Evolutionary conservation across 2,888 invertebrate genomes (phyloP), one percentile per base, ranked within the genome.

Genomic region (Leucania comma): DNA sequence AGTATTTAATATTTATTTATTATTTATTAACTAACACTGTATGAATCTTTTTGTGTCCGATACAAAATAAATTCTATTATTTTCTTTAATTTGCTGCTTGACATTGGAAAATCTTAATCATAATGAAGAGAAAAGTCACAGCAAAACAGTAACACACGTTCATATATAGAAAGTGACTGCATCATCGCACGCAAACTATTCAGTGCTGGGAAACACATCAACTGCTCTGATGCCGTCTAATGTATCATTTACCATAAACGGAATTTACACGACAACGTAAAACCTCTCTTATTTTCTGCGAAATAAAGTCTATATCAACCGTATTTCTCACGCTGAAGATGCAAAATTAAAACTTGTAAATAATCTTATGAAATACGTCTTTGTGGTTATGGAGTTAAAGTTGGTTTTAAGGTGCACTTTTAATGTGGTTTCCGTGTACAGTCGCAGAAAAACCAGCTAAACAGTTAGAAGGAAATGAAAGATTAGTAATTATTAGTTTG

Each of bases 401-500:
- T 61, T 32, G 17, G 9, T 51, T 3, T n/a, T 20, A 1, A 53
- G 10, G 14, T 66, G 59, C 17, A 68, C 20, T 12, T 61, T 46
- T 50, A 42, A 50, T 0, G 46, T 58, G 57, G 62, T 68, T 48
- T 20, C 5, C 3, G 6, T 3, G 46, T 61, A 70, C 26, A 60
- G 24, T 70, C 17, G 50, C 51, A 74, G 69, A 80, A 82, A 82
- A 77, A 48, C 46, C 9, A 17, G 8, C 14, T 26, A 60, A 74
- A 78, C 78, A 77, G 81, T 83, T 80, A 77, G 69, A 50, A 78
- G 85, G 83, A 85, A 83, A 81, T 74, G 57, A 63, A 14, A 79
- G 80, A 83, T 85, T 85, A 85, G 72, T 65, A 79, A 65, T 75
- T 50, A 82, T 86, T 78, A 79, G 74, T 73, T 82, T 72, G 73